Conservation (phyloP, 2,113 vertebrate genomes). For the Regulus satrapa region DNA sequence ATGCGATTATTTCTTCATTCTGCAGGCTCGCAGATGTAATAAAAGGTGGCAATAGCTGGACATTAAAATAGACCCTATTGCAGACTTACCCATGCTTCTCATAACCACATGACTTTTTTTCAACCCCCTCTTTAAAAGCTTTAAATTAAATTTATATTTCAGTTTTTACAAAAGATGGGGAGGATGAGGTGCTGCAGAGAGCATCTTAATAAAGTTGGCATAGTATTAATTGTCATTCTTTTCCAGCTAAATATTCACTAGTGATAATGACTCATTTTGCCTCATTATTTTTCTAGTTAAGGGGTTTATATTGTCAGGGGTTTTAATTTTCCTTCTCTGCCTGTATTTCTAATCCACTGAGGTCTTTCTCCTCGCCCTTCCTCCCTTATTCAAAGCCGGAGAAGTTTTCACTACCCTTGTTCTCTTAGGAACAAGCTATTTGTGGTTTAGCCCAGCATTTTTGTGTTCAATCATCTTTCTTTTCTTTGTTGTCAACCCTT, state of each 20-base stretch:
- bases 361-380: neutral
- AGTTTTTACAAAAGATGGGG: neutral
- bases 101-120: neutral
- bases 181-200: neutral
- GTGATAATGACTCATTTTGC: slow-evolving; percentile 5
- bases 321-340: neutral
- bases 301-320: neutral
- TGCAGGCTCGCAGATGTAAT: neutral
- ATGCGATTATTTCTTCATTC: neutral
- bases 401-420: neutral
- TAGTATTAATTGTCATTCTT: neutral
- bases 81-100: neutral
- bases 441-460: slow-evolving; percentile 8
- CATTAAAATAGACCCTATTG: neutral
- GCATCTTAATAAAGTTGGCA: neutral
- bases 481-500: slow-evolving; percentile 36
- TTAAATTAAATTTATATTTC: neutral
- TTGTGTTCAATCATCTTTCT: slow-evolving; percentile 39
- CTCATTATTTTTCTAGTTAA: slow-evolving; percentile 21
- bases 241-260: neutral
- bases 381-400: neutral
- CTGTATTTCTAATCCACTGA: neutral
- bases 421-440: neutral
- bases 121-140: neutral
- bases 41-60: neutral